Evolutionary conservation across 30 jellyfish, hydroid and myxozoan species (phyloP).

Genomic region (Aurelia aurita complex sp. Pacific): DNA sequence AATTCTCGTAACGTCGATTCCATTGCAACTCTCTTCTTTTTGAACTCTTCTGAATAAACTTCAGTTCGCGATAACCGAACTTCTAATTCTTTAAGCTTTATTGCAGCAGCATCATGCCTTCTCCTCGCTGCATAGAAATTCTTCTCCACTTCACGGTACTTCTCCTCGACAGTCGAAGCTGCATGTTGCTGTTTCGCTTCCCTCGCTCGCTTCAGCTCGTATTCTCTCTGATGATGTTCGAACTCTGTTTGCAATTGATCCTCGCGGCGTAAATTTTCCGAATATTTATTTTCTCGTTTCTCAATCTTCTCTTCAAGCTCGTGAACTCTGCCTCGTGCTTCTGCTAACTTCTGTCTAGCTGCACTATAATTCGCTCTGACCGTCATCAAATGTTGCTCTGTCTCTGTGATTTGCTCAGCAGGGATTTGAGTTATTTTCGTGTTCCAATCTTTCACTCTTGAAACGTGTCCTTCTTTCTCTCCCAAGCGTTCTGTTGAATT

Average conservation of each 20-base stretch:
- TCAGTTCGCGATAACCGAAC: constrained; percentile 29
- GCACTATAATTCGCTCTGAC: constrained; percentile 14
- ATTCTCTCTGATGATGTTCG: constrained; percentile 41
- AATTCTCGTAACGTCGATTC: constrained; percentile 61
- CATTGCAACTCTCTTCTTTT: constrained; percentile 58
- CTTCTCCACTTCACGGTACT: constrained; percentile 17
- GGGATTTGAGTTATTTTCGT: constrained; percentile 46
- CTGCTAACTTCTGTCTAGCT: constrained; percentile 38
- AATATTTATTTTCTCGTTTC: constrained; percentile 19
- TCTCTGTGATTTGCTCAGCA: constrained; percentile 10
- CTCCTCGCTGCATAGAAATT: constrained; percentile 35
- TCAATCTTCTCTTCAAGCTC: constrained; percentile 43
- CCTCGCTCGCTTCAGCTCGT: constrained; percentile 32
- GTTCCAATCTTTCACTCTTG: constrained; percentile 43
- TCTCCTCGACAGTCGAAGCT: constrained; percentile 26
- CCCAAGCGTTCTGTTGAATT: constrained; percentile 9
- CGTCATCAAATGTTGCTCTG: constrained; percentile 19
- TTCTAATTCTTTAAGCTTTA: constrained; percentile 23
- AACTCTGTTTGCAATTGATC: constrained; percentile 35
- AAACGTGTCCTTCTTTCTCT: constrained; percentile 39
- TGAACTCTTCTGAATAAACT: constrained; percentile 32
- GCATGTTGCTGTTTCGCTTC: constrained; percentile 38
- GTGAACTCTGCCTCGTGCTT: constrained; percentile 17
- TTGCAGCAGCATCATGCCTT: constrained; percentile 49
- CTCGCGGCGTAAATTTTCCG: constrained; percentile 20